Evolutionary conservation across 2,797 vertebrate species (phyloP).

Genomic region (Epinephelus awoara): DNA sequence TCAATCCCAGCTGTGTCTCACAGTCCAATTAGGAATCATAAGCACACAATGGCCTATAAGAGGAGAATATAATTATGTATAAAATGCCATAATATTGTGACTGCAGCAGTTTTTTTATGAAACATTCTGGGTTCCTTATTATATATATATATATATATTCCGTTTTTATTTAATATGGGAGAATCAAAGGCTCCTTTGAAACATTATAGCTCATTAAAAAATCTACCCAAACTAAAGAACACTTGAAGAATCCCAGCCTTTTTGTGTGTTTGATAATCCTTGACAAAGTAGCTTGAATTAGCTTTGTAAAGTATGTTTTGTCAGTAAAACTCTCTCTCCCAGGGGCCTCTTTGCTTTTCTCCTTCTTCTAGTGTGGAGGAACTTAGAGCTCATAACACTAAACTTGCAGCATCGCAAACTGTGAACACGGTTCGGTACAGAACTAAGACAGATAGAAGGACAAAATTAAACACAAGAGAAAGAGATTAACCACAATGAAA

Average conservation of each 20-base stretch:
- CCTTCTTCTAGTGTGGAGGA: neutral
- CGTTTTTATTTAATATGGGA: conserved; percentile 1
- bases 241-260: neutral
- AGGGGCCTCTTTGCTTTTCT: neutral
- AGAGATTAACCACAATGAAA: neutral
- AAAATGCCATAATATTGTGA: neutral
- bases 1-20: neutral
- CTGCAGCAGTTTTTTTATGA: neutral
- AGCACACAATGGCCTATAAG: neutral
- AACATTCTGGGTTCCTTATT: neutral
- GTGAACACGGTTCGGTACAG: neutral
- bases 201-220: conserved; percentile 42
- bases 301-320: conserved; percentile 28
- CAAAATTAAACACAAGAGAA: neutral
- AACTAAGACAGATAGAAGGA: neutral
- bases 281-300: conserved; percentile 23
- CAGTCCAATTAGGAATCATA: neutral
- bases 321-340: conserved; percentile 5
- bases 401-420: neutral
- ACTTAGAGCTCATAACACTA: neutral
- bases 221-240: conserved; percentile 1
- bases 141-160: neutral
- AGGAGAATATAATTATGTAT: neutral
- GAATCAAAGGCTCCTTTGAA: conserved; percentile 35
- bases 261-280: conserved; percentile 30